Base-by-base conservation (phyloP, 1,140 invertebrate genomes). In the Agrilus planipennis region DNA sequence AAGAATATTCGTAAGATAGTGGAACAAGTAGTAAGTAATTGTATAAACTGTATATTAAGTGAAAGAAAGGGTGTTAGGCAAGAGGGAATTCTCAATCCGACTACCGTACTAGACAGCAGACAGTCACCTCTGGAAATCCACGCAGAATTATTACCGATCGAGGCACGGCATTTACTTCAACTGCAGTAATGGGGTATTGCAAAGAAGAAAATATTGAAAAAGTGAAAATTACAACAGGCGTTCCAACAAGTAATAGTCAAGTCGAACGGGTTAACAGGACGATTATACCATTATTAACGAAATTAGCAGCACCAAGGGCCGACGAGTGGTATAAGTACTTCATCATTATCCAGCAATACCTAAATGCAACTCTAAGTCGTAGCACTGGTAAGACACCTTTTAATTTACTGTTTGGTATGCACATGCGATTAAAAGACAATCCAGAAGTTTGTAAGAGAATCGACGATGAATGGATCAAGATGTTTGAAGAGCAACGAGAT, bases 171-270 rank as follows among this genome's bases (percentile, higher is more conserved):
- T 58, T 48, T 39, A 52, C 54, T 1, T 50, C 49, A 0, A 29
- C 39, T 9, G 47, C 36, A 16, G 58, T 57, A 34, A 17, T 39
- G 19, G 41, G 58, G 35, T 56, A 55, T 36, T 11, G 39, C n/a
- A 15, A n/a, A n/a, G n/a, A 42, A 6, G 53, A 63, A 46, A 44
- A 48, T 19, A 61, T 65, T 20, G 20, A 47, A 5, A 58, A 61
- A 42, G 16, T 42, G 1, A 20, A 44, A 7, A 46, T 57, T 7
- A 52, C 50, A 1, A 52, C 58, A 7, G 54, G 53, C 10, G 45
- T 54, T n/a, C 52, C 54, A n/a, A 41, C 50, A 15, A 54, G 44
- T 1, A 61, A 59, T 34, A 55, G 53, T 3, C 54, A 57, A 39
- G 43, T 57, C 2, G 53, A 55, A 36, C 18, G 48, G 15, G 41